Percentiles rank a stretch among this genome's conserved stretches.
Conservation (phyloP, 2,888 invertebrate genomes). For the Platerodrilus igneus region DNA sequence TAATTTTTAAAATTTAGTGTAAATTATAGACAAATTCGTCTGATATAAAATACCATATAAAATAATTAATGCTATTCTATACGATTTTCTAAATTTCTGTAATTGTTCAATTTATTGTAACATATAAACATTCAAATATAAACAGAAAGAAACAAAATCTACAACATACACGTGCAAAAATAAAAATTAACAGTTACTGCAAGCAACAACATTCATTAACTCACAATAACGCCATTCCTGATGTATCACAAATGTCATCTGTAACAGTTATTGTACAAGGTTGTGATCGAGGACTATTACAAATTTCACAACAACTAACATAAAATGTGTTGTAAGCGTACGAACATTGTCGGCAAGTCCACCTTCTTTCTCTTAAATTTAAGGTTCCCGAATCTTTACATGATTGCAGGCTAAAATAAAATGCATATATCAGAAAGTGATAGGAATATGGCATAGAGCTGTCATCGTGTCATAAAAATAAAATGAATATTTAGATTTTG, state of each 20-base stretch:
- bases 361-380: constrained; percentile 57
- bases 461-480: too few species aligned
- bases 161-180: constrained; percentile 58
- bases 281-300: constrained; percentile 64
- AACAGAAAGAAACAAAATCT: constrained; percentile 9
- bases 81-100: too few species aligned
- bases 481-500: too few species aligned
- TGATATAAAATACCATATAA: too few species aligned
- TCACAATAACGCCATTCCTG: constrained; percentile 26
- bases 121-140: constrained; percentile 21
- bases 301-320: constrained; percentile 77
- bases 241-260: constrained; percentile 42
- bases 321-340: constrained; percentile 82
- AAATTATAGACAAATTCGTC: too few species aligned
- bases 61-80: too few species aligned
- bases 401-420: constrained; percentile 36
- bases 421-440: too few species aligned
- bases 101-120: background rate
- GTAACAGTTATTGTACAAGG: constrained; percentile 69
- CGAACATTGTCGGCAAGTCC: constrained; percentile 86
- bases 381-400: constrained; percentile 39
- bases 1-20: too few species aligned
- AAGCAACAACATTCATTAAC: constrained; percentile 21
- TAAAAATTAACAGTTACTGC: too few species aligned
- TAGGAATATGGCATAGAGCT: too few species aligned